phyloP scores from a whole-genome alignment of 2,113 vertebrate genomes.

The Callopanchax toddi region DNA sequence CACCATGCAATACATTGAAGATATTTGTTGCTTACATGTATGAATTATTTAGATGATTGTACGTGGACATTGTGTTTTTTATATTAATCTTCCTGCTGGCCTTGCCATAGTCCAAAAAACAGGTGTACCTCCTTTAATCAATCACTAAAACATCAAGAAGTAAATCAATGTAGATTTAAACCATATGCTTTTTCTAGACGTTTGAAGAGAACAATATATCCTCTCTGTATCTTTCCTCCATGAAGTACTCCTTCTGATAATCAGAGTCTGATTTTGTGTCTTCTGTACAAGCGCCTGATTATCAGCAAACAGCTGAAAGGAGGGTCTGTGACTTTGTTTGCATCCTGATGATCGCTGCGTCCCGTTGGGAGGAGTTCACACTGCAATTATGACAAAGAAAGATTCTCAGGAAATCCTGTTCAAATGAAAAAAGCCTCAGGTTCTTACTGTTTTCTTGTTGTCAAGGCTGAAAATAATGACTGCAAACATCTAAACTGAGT shows the following conservation, averaged over 20 bases:
- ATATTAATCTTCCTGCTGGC: neutral
- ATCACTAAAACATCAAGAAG: neutral
- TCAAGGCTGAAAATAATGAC: conserved; percentile 49
- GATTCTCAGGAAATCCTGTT: conserved; percentile 65
- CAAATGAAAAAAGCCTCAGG: conserved; percentile 68
- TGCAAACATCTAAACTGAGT: conserved; percentile 54
- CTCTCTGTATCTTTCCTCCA: neutral
- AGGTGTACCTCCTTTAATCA: neutral
- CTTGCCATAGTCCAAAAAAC: neutral
- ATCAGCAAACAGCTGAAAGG: neutral
- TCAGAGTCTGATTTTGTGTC: conserved; percentile 20
- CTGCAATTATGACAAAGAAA: conserved; percentile 67
- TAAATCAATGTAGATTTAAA: neutral
- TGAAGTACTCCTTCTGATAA: conserved; percentile 17
- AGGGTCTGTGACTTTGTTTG: conserved; percentile 44
- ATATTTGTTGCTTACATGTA: conserved; percentile 5
- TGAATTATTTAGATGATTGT: conserved; percentile 14
- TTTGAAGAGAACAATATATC: neutral
- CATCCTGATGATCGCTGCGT: conserved; percentile 53
- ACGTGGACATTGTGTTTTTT: neutral
- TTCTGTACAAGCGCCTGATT: conserved; percentile 9
- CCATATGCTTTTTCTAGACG: neutral
- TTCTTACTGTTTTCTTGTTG: conserved; percentile 55
- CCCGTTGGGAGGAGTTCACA: conserved; percentile 64
- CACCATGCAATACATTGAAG: conserved; percentile 28